Evolutionary conservation across 2,797 vertebrate species (phyloP), one percentile per base, ranked within the genome.

Genomic region (Sardinella longiceps): DNA sequence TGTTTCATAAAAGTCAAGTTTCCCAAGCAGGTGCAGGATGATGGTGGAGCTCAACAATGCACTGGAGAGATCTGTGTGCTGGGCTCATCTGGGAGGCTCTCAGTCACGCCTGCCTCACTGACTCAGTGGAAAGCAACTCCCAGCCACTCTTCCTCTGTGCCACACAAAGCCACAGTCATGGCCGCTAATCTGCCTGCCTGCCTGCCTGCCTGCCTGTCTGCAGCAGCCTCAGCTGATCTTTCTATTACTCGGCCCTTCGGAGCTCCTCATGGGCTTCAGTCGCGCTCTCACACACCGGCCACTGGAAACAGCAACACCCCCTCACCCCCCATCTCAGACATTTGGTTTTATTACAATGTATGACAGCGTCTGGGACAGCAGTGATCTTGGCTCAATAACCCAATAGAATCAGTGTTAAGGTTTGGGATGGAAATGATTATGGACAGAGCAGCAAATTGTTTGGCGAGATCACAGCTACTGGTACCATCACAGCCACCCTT

Each of bases 1-100:
- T 94, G 94, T 95, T 95, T 94, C 95, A 95, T 93, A 94, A 95
- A 90, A 88, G 90, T 88, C 80, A 70, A 90, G 91, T 91, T 89
- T 87, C 81, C 85, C 30, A 53, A 91, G 93, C 95, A 96, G 94
- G 94, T 95, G 95, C 92, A 89, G 84, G 85, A 88, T 85, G 86
- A 89, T 88, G 87, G 85, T 86, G 85, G 88, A 85, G 88, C 88
- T 89, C 80, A 91, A 86, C 90, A 91, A 85, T 83, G 86, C 84
- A 86, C 58, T 51, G 46, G 81, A 84, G 81, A 86, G 82, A 85
- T 56, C 80, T n/a, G 74, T 60, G 80, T 77, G 85, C 84, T 23
- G 84, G 84, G 84, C 83, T 81, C 82, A 81, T 80, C 80, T 81
- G 51, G 15, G 81, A 82, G 56, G 81, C 70, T 81, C 84, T 63